A percentile compares a stretch with the other conserved stretches of the same genome.
Evolutionary conservation across 2,888 invertebrate genomes (phyloP).

Genomic region (Uloborus plumipes): DNA sequence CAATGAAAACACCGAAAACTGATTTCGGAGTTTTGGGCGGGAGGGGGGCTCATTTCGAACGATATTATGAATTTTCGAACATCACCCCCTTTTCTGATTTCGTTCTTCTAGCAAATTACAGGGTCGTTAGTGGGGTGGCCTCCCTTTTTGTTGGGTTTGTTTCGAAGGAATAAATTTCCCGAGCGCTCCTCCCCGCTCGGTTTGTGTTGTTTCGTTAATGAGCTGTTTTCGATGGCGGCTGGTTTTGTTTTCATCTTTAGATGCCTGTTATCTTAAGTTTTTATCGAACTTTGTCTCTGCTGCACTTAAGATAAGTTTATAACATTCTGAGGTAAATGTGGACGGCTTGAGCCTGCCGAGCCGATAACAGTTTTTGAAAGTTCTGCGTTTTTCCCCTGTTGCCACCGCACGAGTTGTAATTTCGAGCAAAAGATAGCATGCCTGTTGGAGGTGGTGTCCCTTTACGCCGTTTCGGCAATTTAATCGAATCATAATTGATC

Average conservation of each 20-base stretch:
- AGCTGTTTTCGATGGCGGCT: conserved; percentile 16
- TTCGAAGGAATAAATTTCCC: conserved; percentile 32
- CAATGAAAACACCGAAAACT: conserved; percentile 56
- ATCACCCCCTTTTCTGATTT: conserved; percentile 16
- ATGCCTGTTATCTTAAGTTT: conserved; percentile 20
- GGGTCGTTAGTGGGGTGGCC: conserved; percentile 41
- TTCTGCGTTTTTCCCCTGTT: too few species aligned
- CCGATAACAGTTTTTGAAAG: too few species aligned
- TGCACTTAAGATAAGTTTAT: conserved; percentile 44
- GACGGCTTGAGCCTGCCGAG: too few species aligned
- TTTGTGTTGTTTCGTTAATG: conserved; percentile 25
- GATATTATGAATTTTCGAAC: conserved; percentile 35
- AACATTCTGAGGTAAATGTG: not conserved
- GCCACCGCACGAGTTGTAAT: too few species aligned
- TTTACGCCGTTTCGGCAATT: too few species aligned
- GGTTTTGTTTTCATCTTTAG: conserved; percentile 27
- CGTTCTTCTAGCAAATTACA: conserved; percentile 49
- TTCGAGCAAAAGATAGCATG: too few species aligned
- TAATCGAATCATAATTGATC: too few species aligned
- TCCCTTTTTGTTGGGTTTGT: conserved; percentile 55
- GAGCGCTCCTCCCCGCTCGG: conserved; percentile 1
- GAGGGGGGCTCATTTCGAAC: conserved; percentile 30
- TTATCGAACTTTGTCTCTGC: conserved; percentile 25
- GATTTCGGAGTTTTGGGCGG: conserved; percentile 28
- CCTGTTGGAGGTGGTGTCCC: too few species aligned